Evolutionary conservation across 2,113 vertebrate species (phyloP), one percentile per base, ranked within the genome.

Genomic region (Odontesthes bonariensis): DNA sequence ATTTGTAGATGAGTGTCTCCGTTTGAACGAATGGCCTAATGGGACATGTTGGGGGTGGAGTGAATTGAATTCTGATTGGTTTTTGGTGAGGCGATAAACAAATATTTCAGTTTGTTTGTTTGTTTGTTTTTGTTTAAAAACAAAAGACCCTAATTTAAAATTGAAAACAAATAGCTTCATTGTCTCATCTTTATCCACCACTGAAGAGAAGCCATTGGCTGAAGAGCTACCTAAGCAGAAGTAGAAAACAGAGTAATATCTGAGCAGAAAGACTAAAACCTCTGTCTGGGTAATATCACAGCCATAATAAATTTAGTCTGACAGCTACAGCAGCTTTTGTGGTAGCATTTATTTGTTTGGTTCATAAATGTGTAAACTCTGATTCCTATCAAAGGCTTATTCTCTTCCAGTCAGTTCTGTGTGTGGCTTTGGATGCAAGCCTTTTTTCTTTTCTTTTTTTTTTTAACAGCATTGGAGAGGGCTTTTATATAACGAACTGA

Each of bases 401-500:
- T 53, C 63, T 75, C 75, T 33, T 38, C 42, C n/a, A 70, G 55
- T 57, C 57, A 16, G 53, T 69, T 77, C 31, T 56, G 68, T 49
- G 47, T 69, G 73, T 60, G 55, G 51, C 73, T 75, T 89, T 84
- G 80, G 73, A 85, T 79, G 56, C 75, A 9, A 69, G n/a, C 35
- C 73, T 75, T 52, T 47, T 85, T 64, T n/a, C 69, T 47, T 53
- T 51, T 31, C 1, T 2, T 19, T 27, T 22, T 64, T 42, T 65
- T n/a, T 32, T 20, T 13, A 38, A n/a, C 35, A 38, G 33, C 12
- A 31, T 58, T n/a, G 42, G 56, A 77, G 72, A 79, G 63, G 75
- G 54, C 69, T 89, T 89, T 92, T 86, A 85, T 83, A 85, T 86
- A 90, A 90, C 87, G 83, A 91, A 90, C 83, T 46, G 74, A 83